phyloP scores from a whole-genome alignment of 1,140 invertebrate species.

The Drusus annulatus region DNA sequence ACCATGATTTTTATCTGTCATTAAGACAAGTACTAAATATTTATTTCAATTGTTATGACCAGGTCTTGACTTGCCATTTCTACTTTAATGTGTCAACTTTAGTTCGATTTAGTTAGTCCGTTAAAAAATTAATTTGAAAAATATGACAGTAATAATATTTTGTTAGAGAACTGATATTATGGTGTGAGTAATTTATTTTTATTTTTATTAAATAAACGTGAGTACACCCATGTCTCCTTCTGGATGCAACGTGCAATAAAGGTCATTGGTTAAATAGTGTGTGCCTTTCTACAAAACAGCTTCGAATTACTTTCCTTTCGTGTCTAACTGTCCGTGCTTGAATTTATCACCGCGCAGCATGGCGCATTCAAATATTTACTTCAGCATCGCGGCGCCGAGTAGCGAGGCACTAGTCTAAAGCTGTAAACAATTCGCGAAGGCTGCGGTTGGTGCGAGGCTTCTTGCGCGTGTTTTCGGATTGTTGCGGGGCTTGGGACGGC shows the following conservation, averaged over 20 bases:
- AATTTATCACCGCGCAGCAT: not conserved
- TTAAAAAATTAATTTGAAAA: too few relatives aligned
- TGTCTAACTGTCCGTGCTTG: not conserved
- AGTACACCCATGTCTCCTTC: too few relatives aligned
- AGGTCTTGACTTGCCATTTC: too few relatives aligned
- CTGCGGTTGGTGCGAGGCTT: not conserved
- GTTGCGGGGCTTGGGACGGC: not conserved
- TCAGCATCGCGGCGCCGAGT: not conserved
- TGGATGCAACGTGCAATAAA: not conserved
- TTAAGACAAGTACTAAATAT: too few relatives aligned
- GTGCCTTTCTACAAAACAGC: slow-evolving; percentile 15
- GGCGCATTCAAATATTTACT: slow-evolving; percentile 1
- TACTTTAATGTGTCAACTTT: too few relatives aligned
- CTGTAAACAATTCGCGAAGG: not conserved
- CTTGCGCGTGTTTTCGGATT: not conserved
- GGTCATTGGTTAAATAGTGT: slow-evolving; percentile 13
- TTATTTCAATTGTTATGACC: too few relatives aligned
- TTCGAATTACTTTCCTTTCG: slow-evolving; percentile 17
- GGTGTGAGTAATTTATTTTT: too few relatives aligned
- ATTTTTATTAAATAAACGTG: too few relatives aligned
- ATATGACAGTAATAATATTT: too few relatives aligned
- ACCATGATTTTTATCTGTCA: too few relatives aligned
- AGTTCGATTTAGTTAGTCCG: too few relatives aligned
- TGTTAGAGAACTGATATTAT: too few relatives aligned
- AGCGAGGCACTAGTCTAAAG: not conserved